Base-by-base conservation (phyloP, 2,113 vertebrate species). In the Anarrhichthys ocellatus region DNA sequence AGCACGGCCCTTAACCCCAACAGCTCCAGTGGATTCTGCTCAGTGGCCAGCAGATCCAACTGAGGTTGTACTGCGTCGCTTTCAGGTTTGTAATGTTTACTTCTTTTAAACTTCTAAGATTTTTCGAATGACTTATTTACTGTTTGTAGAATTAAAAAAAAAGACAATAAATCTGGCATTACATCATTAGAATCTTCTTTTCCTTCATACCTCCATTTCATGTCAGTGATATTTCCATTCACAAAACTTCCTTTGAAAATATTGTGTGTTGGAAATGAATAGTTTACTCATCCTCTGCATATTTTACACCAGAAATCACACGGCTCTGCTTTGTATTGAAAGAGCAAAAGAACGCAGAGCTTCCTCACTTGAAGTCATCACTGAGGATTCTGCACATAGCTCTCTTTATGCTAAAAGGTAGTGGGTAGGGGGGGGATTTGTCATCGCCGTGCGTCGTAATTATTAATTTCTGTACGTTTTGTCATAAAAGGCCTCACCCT, bases 401-500 rank as follows among this genome's bases (percentile, higher is more conserved):
- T 78, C 70, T 81, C 77, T 72, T 76, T 78, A 22, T 62, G 62
- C 70, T 74, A 34, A 73, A 76, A 36, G 6, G 58, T 46, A 59
- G 17, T 32, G 32, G 32, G 32, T 32, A 32, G 29, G 17, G 50
- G 50, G 66, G 64, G 63, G 69, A 76, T 62, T 8, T 78, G 58
- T 84, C 81, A 81, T 22, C 4, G 46, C 66, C n/a, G 56, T 62
- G 74, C 32, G 69, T 76, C 7, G 8, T 68, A 76, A 81, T 85
- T 80, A 76, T 75, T 78, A 18, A 73, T 78, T 80, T 85, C 81
- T 72, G 38, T 62, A 77, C 40, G 34, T 90, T 88, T 85, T 87
- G 82, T 75, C 83, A 58, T 72, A 6, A 4, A 69, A 24, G 73
- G 68, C 64, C 59, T 69, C 68, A 72, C 48, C 68, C 24, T 64